Evolutionary conservation across 2,888 invertebrate genomes (phyloP).

Genomic region (Itoplectis maculator): DNA sequence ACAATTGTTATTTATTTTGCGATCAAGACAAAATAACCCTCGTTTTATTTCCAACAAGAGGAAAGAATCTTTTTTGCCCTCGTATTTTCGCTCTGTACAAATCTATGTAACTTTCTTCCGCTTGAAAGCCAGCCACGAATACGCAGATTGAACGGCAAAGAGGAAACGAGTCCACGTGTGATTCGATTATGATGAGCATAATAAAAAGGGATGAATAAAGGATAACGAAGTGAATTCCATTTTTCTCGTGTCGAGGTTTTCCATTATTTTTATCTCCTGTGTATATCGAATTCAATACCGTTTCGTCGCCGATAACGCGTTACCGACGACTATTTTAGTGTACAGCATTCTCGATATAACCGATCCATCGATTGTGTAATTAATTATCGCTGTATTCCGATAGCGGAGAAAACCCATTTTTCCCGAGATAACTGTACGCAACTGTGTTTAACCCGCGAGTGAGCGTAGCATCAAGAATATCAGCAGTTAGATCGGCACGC

Average conservation of each 20-base stretch:
- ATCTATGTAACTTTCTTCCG: conserved; percentile 32
- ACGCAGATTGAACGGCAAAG: conserved; percentile 16
- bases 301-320: background rate
- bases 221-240: conserved; percentile 39
- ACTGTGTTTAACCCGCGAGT: background rate
- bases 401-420: background rate
- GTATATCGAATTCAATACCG: conserved; percentile 1
- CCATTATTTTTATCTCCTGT: conserved; percentile 28
- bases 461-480: background rate
- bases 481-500: background rate
- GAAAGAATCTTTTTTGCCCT: conserved; percentile 1
- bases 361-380: background rate
- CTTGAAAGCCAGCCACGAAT: conserved; percentile 46
- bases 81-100: conserved; percentile 20
- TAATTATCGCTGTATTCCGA: background rate
- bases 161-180: conserved; percentile 37
- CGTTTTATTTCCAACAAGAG: background rate
- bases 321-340: conserved; percentile 20
- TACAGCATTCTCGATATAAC: background rate
- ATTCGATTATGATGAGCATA: conserved; percentile 29
- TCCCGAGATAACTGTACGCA: background rate
- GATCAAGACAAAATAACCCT: background rate
- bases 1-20: conserved; percentile 2
- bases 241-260: conserved; percentile 30
- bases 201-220: conserved; percentile 21